Evolutionary conservation across 2,888 invertebrate genomes (phyloP).

Genomic region (Erpobdella octoculata): DNA sequence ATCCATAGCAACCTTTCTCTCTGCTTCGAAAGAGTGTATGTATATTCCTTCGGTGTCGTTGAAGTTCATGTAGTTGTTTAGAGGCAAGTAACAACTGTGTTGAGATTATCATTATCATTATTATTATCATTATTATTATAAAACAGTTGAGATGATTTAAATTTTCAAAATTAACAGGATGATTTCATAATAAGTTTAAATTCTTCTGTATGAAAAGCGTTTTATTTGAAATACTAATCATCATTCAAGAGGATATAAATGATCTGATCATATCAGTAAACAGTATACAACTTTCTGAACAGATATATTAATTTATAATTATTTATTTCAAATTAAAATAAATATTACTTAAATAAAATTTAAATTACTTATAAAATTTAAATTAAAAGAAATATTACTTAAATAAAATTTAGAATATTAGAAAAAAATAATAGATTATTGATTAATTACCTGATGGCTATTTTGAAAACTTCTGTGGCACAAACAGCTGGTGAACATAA

Average conservation of each 20-base stretch:
- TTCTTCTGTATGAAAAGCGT: too few species aligned
- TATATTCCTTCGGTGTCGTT: constrained; percentile 93
- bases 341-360: too few species aligned
- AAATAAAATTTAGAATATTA: background rate
- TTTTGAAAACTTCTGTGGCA: constrained; percentile 90
- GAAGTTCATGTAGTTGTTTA: constrained; percentile 93
- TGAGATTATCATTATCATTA: background rate
- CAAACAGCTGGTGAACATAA: constrained; percentile 63
- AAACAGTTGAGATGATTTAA: too few species aligned
- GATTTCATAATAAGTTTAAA: background rate
- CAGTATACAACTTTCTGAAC: too few species aligned
- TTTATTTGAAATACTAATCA: too few species aligned
- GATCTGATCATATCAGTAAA: too few species aligned
- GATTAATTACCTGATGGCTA: constrained; percentile 64
- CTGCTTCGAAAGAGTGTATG: constrained; percentile 86
- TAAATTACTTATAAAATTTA: too few species aligned
- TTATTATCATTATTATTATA: too few species aligned
- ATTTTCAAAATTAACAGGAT: background rate
- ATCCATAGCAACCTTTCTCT: constrained; percentile 69
- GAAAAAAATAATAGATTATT: constrained; percentile 2
- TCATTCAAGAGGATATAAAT: too few species aligned
- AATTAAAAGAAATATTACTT: background rate
- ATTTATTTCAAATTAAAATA: too few species aligned
- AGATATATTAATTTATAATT: too few species aligned
- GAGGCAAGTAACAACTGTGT: constrained; percentile 60